Evolutionary conservation across 2,113 vertebrate genomes (phyloP).

Genomic region (Nerophis ophidion): DNA sequence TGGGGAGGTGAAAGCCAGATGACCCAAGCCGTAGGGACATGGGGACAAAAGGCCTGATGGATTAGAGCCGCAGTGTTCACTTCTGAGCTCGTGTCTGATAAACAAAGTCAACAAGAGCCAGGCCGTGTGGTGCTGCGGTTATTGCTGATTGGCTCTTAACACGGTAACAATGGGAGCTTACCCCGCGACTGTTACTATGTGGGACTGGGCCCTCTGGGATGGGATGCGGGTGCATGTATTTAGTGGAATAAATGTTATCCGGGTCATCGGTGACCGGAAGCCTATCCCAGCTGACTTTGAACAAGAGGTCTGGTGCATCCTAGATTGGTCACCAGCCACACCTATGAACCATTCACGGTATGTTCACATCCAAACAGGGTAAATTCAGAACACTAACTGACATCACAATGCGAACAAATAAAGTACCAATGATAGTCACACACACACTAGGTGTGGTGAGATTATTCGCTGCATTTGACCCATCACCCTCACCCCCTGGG

Average conservation of each 20-base stretch:
- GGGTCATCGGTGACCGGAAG: no score
- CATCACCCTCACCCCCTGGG: no score
- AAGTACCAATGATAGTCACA: no score
- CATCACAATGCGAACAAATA: no score
- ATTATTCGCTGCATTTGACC: no score
- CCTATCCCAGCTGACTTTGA: background rate
- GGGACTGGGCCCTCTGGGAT: conserved; percentile 22
- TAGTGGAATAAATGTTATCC: background rate
- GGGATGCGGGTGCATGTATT: conserved; percentile 18
- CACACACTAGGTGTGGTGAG: no score
- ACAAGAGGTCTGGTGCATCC: background rate
- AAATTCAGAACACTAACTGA: no score
- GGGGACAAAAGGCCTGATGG: conserved; percentile 67
- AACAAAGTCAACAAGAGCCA: conserved; percentile 58
- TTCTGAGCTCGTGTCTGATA: conserved; percentile 45
- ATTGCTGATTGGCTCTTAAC: conserved; percentile 45
- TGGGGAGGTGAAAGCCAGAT: conserved; percentile 50
- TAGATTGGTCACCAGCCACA: no score
- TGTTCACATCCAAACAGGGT: no score
- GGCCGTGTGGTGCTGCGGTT: conserved; percentile 22
- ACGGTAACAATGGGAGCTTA: conserved; percentile 10
- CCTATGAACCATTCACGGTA: no score
- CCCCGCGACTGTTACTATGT: background rate
- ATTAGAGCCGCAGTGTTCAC: conserved; percentile 58
- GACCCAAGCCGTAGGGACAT: conserved; percentile 44